A percentile compares a stretch with the other conserved stretches of the same genome.
Evolutionary conservation across 2,797 vertebrate species (phyloP).

Genomic region (Pampus argenteus): DNA sequence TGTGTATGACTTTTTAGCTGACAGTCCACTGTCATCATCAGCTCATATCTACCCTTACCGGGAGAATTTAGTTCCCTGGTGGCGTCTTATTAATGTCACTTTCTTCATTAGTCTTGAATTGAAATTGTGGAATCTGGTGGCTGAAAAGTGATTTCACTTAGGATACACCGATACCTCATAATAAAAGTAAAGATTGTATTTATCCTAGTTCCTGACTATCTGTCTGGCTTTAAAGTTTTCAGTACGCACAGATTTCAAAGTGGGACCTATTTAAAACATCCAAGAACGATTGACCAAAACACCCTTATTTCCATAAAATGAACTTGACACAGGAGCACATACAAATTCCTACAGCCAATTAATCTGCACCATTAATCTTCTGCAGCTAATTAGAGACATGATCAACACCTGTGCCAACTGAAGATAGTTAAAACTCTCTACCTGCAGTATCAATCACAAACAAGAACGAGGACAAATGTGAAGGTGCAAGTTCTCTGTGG

Average conservation of each 20-base stretch:
- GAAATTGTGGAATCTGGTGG: background rate
- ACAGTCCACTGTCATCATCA: constrained; percentile 22
- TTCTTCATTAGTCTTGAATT: background rate
- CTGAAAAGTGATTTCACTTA: background rate
- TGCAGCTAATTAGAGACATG: constrained; percentile 58
- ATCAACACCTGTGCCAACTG: constrained; percentile 47
- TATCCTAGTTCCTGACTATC: background rate
- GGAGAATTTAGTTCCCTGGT: background rate
- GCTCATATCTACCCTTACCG: constrained; percentile 8
- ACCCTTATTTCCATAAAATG: constrained; percentile 41
- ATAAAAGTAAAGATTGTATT: background rate
- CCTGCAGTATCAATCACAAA: constrained; percentile 47
- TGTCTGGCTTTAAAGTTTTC: background rate
- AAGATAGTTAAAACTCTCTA: constrained; percentile 36
- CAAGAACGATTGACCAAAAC: constrained; percentile 20
- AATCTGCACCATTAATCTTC: constrained; percentile 66
- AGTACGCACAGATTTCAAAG: background rate
- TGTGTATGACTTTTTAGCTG: constrained; percentile 22
- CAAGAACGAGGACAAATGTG: constrained; percentile 52
- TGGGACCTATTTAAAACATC: background rate
- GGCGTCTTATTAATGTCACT: background rate
- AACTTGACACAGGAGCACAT: constrained; percentile 24
- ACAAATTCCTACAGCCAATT: constrained; percentile 32
- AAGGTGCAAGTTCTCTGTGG: constrained; percentile 35
- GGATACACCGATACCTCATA: background rate